Evolutionary conservation across 2,113 vertebrate species (phyloP).

Genomic region (Rhea americana): DNA sequence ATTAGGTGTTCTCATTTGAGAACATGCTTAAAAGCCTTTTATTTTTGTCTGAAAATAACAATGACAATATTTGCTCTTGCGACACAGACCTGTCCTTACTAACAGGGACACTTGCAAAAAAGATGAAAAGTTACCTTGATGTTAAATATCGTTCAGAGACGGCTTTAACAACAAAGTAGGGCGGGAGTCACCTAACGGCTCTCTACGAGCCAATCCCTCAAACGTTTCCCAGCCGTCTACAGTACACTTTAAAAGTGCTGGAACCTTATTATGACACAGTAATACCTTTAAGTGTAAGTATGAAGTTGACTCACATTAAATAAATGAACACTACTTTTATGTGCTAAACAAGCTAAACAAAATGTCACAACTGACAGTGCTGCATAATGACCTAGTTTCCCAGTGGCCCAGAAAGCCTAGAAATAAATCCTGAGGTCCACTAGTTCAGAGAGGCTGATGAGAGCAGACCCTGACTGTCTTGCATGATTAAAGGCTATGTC

Average conservation of each 20-base stretch:
- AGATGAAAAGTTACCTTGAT: rapidly evolving
- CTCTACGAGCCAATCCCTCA: rapidly evolving
- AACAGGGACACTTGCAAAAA: background rate
- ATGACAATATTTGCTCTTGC: rapidly evolving
- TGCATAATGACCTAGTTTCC: conserved; percentile 60
- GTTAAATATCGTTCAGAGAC: rapidly evolving
- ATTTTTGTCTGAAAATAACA: background rate
- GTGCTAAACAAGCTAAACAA: background rate
- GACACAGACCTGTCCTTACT: rapidly evolving
- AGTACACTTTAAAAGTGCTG: rapidly evolving
- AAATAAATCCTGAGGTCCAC: conserved; percentile 71
- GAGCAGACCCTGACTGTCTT: conserved; percentile 17
- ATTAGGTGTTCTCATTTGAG: background rate
- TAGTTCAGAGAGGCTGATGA: conserved; percentile 61
- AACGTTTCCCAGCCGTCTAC: background rate
- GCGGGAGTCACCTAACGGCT: rapidly evolving
- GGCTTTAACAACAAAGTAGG: rapidly evolving
- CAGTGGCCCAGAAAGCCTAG: conserved; percentile 70
- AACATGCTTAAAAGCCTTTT: background rate
- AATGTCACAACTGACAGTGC: conserved; percentile 34
- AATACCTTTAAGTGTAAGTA: background rate
- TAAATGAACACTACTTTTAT: background rate
- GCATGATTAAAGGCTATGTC: conserved; percentile 46
- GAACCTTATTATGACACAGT: background rate
- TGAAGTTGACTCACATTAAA: background rate